Conservation (phyloP, 2,888 invertebrate species). For the Ormyrus thymus region DNA sequence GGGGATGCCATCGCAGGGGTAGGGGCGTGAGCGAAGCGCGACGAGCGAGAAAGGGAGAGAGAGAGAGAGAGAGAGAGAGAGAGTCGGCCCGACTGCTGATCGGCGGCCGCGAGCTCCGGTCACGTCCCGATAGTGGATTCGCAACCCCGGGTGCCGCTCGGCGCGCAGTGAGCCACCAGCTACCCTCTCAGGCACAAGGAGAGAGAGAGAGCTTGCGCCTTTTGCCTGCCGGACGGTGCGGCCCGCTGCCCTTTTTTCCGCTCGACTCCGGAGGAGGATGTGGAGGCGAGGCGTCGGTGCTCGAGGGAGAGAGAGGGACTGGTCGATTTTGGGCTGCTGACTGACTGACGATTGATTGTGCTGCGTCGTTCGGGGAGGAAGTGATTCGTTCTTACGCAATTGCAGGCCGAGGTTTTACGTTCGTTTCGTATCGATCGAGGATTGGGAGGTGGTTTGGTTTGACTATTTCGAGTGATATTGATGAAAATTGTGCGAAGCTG, state of each 20-base stretch:
- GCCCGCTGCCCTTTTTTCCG: too few species aligned
- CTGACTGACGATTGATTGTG: neutral
- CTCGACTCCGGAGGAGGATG: too few species aligned
- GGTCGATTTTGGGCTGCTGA: too few species aligned
- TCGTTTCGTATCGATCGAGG: too few species aligned
- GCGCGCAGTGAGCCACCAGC: slow-evolving; percentile 42
- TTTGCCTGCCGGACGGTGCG: neutral
- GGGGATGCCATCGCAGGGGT: neutral
- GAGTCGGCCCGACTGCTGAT: slow-evolving; percentile 52
- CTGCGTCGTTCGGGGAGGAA: neutral
- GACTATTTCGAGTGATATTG: too few species aligned
- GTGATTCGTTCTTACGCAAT: neutral
- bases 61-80: slow-evolving; percentile 1
- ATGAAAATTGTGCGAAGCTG: neutral
- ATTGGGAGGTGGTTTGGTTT: too few species aligned
- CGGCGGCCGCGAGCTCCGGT: slow-evolving; percentile 59
- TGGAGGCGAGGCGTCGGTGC: too few species aligned
- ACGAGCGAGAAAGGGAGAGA: slow-evolving; percentile 41
- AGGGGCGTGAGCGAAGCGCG: too few species aligned
- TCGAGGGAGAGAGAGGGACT: too few species aligned
- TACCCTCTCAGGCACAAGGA: slow-evolving; percentile 51
- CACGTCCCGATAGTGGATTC: slow-evolving; percentile 58
- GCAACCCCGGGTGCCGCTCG: slow-evolving; percentile 46
- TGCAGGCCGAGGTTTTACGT: too few species aligned
- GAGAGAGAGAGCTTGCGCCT: slow-evolving; percentile 24